Evolutionary conservation across 2,888 invertebrate species (phyloP), one percentile per base, ranked within the genome.

Genomic region (Deilephila elpenor): DNA sequence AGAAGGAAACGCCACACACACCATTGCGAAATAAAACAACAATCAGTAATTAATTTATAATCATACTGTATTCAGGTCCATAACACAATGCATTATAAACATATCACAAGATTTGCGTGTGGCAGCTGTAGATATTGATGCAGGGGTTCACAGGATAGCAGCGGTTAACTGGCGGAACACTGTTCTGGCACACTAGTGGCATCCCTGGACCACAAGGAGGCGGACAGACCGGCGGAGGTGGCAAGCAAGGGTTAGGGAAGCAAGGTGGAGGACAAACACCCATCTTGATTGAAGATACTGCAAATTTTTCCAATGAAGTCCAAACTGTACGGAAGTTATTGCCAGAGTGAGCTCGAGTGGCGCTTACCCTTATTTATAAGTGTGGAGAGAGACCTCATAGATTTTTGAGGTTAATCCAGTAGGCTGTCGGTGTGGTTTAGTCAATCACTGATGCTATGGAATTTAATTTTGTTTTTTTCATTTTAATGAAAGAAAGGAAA

Each of bases 111-210:
- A 94, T 92, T 80, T 93, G 93, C n/a, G 93, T 94, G 74, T 91
- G 82, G 78, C 91, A 92, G 80, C 93, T 94, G 86, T 93, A 94
- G 78, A 94, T 93, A 76, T 94, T 93, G 83, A 94, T 93, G 81
- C 92, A 92, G 3, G 93, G 93, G 75, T 90, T 90, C 60, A 91
- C 84, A 37, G 86, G 85, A 74, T 86, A 87, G 73, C 83, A 82
- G 74, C 88, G 86, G 60, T 86, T 84, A 6, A 79, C 74, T 11
- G 87, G 86, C 2, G 88, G 87, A 5, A 80, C 75, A 67, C 77
- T 84, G 74, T 78, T 84, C n/a, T 85, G 80, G 76, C 86, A 90
- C 53, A 83, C 20, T 75, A 84, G 81, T 0, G 87, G 83, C 11
- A 75, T 74, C 11, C 73, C 60, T 0, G 77, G 77, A 32, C 81